A percentile compares a stretch with the other conserved stretches of the same genome.
Conservation (phyloP, 2,888 invertebrate genomes). For the Cepaea hortensis region DNA sequence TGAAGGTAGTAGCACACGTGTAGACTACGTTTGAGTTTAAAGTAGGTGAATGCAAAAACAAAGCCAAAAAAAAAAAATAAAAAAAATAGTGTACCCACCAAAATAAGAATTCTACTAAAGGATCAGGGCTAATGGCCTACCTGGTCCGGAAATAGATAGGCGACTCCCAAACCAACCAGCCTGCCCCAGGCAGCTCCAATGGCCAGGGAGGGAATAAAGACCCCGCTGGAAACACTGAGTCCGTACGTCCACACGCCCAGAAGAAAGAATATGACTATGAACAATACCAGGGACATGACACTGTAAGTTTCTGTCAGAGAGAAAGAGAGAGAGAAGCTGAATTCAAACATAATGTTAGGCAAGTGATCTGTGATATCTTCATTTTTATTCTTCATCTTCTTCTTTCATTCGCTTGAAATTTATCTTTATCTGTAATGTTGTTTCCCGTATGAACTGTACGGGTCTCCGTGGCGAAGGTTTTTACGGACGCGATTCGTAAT, state of each 20-base stretch:
- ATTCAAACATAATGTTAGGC: not conserved
- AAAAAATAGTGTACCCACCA: not conserved
- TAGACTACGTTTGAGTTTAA: no score
- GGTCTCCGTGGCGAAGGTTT: no score
- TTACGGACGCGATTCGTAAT: no score
- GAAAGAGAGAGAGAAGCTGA: not conserved
- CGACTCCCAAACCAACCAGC: conserved; percentile 84
- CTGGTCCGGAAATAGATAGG: conserved; percentile 74
- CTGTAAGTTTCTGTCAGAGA: conserved; percentile 64
- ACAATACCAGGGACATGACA: conserved; percentile 61
- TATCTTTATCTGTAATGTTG: no score
- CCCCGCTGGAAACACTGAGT: conserved; percentile 92
- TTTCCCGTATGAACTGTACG: no score
- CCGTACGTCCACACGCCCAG: conserved; percentile 96
- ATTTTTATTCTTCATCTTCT: no score
- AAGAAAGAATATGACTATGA: conserved; percentile 87
- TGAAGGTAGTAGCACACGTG: no score
- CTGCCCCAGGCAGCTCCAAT: conserved; percentile 99
- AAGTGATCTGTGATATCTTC: no score
- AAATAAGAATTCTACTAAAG: not conserved
- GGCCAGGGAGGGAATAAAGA: conserved; percentile 93
- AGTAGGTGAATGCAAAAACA: no score
- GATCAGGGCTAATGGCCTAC: conserved; percentile 58
- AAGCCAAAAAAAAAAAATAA: not conserved
- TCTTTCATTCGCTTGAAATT: no score